Evolutionary conservation across 2,113 vertebrate species (phyloP).

Genomic region (Pandion haliaetus): DNA sequence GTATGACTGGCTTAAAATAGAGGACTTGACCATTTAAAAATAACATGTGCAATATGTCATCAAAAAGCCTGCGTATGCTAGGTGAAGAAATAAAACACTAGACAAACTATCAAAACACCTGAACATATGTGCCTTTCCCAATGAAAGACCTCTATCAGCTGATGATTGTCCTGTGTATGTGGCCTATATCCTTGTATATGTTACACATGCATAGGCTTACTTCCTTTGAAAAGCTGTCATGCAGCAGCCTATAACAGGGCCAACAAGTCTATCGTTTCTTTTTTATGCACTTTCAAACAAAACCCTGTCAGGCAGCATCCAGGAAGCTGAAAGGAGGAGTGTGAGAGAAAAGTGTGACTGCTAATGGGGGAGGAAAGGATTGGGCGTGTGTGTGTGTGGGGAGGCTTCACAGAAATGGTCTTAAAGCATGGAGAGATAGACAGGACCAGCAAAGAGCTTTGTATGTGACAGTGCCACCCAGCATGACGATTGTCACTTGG

Average conservation of each 20-base stretch:
- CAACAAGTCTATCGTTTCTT: background rate
- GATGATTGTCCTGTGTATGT: background rate
- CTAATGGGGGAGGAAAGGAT: background rate
- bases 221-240: background rate
- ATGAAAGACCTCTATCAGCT: background rate
- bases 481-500: background rate
- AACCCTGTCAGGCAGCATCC: background rate
- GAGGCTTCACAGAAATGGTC: background rate
- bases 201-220: background rate
- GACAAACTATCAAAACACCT: background rate
- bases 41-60: background rate
- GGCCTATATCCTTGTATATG: background rate
- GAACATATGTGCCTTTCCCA: background rate
- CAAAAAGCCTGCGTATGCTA: background rate
- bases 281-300: conserved; percentile 10
- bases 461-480: background rate
- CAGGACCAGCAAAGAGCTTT: background rate
- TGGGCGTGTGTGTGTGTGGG: background rate
- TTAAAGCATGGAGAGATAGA: background rate
- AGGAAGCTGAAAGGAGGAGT: background rate
- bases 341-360: background rate
- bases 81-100: background rate
- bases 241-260: background rate
- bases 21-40: background rate
- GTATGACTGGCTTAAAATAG: background rate